Evolutionary conservation across 64 coral and sea anemone genomes (phyloP).

Genomic region (Cladopsammia gracilis): DNA sequence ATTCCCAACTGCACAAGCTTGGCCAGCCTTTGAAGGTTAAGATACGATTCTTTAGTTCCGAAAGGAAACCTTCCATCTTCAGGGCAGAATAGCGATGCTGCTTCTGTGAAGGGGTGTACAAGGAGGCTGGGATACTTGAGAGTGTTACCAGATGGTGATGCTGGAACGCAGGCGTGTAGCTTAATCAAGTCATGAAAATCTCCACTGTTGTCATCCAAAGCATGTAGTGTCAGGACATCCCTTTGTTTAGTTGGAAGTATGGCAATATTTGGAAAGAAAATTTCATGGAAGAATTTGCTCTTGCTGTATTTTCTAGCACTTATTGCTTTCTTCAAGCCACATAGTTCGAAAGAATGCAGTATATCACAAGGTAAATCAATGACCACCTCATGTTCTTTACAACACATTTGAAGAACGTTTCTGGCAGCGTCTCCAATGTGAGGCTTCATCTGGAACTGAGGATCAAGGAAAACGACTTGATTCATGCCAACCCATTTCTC

Average conservation of each 20-base stretch:
- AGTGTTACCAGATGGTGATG: not conserved
- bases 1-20: conserved; percentile 61
- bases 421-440: conserved; percentile 35
- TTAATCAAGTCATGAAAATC: conserved; percentile 42
- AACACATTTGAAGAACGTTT: conserved; percentile 24
- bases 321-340: not conserved
- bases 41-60: conserved; percentile 32
- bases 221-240: conserved; percentile 49
- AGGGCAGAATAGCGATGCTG: conserved; percentile 36
- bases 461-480: conserved; percentile 48
- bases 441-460: conserved; percentile 21
- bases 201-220: conserved; percentile 33
- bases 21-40: not conserved
- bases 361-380: conserved; percentile 24
- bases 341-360: conserved; percentile 6
- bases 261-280: conserved; percentile 70
- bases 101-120: conserved; percentile 39
- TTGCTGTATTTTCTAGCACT: not conserved
- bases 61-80: conserved; percentile 54
- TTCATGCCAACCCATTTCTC: conserved; percentile 52
- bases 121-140: conserved; percentile 33
- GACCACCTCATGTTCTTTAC: not conserved
- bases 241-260: conserved; percentile 6
- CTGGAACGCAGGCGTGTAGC: conserved; percentile 55
- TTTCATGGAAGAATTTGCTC: conserved; percentile 50